These are phyloP conservation scores for Drosophila tsacasi DNA, from an alignment of 1,140 invertebrate genomes.

Conservation along the genomic window DNA sequence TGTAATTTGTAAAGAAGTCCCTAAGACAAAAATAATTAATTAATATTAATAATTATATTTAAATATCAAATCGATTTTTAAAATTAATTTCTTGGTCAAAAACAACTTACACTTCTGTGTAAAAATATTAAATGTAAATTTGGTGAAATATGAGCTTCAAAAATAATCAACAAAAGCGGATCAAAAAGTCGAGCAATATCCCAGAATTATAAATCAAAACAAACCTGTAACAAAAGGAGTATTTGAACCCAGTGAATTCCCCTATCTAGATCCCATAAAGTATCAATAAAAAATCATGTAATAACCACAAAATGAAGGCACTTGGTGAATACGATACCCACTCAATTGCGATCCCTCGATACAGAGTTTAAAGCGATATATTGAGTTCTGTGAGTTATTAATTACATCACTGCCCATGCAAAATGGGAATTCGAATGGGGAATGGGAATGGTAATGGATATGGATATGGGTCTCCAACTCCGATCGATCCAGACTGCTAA, in stretches of 20 bases:
- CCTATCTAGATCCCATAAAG: constrained; percentile 14
- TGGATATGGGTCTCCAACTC: constrained; percentile 22
- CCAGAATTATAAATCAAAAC: background rate
- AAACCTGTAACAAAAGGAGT: background rate
- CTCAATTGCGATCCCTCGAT: constrained; percentile 1
- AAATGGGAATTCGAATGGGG: constrained; percentile 21
- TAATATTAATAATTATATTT: too few relatives aligned
- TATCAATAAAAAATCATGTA: background rate
- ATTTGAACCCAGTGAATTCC: background rate
- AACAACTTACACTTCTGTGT: background rate
- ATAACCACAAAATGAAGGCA: background rate
- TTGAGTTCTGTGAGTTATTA: constrained; percentile 8
- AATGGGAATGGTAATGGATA: constrained; percentile 11
- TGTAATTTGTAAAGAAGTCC: background rate
- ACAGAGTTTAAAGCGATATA: constrained; percentile 1
- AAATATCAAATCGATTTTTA: too few relatives aligned
- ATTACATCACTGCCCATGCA: constrained; percentile 28
- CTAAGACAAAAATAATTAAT: too few relatives aligned
- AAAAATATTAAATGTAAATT: background rate
- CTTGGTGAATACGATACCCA: constrained; percentile 5
- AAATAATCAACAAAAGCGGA: too few relatives aligned
- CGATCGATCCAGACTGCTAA: constrained; percentile 6
- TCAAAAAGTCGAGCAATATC: background rate
- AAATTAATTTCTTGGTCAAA: background rate
- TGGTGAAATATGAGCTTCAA: background rate